Conservation (phyloP, 2,888 invertebrate genomes). For the Brassicogethes aeneus region DNA sequence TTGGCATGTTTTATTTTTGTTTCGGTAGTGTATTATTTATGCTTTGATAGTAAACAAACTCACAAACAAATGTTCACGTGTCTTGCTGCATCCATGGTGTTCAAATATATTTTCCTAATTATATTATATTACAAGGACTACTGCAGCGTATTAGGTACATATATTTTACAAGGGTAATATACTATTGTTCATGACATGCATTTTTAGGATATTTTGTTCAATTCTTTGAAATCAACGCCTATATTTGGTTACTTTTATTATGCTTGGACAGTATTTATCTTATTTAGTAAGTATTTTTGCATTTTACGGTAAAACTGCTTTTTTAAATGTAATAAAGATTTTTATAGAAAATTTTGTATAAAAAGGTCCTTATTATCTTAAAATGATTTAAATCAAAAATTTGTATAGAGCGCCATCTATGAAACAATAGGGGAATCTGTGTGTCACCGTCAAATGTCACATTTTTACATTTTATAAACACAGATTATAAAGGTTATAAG, state of each 20-base stretch:
- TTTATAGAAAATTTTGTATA: no score
- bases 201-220: slow-evolving; percentile 31
- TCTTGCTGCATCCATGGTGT: slow-evolving; percentile 26
- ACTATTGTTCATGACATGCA: slow-evolving; percentile 9
- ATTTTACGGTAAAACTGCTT: no score
- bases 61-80: slow-evolving; percentile 28
- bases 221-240: slow-evolving; percentile 28
- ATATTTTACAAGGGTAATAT: slow-evolving; percentile 2
- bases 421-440: no score
- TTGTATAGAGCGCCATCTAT: no score
- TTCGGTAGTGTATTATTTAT: slow-evolving; percentile 18
- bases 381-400: no score
- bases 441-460: no score
- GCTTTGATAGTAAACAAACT: slow-evolving; percentile 19
- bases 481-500: no score
- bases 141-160: slow-evolving; percentile 29
- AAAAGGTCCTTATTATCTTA: no score
- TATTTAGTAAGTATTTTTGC: slow-evolving; percentile 23
- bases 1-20: slow-evolving; percentile 21
- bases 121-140: slow-evolving; percentile 23
- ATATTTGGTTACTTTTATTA: slow-evolving; percentile 28
- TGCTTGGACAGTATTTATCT: slow-evolving; percentile 28
- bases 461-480: no score
- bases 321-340: no score
- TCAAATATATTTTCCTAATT: slow-evolving; percentile 27